Conservation (phyloP, 2,797 vertebrate species). For the Dendrocincla tyrannina region DNA sequence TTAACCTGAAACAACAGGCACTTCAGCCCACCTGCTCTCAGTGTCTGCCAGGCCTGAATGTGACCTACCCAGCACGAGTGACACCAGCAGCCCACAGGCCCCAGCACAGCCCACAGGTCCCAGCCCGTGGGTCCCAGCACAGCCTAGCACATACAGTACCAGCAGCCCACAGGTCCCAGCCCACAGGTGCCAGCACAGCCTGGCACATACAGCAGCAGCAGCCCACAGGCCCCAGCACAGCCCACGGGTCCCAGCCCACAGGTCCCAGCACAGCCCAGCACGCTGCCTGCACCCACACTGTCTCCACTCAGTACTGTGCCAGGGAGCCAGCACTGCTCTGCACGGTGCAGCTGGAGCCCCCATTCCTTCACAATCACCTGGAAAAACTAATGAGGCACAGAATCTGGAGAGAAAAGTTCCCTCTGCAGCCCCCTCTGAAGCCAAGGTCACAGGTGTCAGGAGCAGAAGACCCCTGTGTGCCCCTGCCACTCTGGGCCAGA, state of each 20-base stretch:
- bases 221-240: background rate
- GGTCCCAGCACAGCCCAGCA: background rate
- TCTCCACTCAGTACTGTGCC: rapidly evolving
- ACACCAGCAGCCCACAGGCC: background rate
- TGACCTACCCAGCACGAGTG: rapidly evolving
- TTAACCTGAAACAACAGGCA: no score
- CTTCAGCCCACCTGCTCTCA: rapidly evolving
- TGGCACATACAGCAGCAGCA: rapidly evolving
- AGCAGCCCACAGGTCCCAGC: background rate
- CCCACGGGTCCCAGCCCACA: background rate
- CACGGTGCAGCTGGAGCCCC: rapidly evolving
- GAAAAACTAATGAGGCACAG: background rate
- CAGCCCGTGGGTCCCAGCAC: background rate
- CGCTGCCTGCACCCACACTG: background rate
- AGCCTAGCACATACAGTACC: rapidly evolving
- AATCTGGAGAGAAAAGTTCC: background rate
- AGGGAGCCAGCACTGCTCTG: background rate
- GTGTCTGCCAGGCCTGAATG: rapidly evolving
- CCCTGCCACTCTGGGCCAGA: background rate
- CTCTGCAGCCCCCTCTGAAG: background rate
- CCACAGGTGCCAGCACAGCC: background rate
- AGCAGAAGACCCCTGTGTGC: background rate
- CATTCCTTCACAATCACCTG: rapidly evolving
- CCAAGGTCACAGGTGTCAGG: background rate
- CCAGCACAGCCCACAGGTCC: background rate